These are phyloP conservation scores for Steatocranus sp. DNA, from an alignment of 2,797 vertebrate species.

Conservation along the genomic window DNA sequence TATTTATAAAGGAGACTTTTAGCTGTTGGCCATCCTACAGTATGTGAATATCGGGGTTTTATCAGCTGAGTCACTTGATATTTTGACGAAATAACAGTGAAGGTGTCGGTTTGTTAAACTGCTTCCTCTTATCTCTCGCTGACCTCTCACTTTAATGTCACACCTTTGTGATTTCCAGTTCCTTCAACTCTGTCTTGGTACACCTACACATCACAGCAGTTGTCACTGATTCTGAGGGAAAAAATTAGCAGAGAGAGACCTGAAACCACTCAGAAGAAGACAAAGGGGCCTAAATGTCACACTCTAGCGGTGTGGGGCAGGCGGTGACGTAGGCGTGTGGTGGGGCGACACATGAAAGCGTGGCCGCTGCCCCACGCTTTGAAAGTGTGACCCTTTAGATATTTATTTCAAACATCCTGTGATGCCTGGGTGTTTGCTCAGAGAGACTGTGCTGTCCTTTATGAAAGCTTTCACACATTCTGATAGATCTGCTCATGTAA, in stretches of 20 bases:
- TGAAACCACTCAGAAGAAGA: slow-evolving; percentile 11
- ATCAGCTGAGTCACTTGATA: neutral
- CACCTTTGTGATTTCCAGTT: neutral
- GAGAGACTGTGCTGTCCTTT: neutral
- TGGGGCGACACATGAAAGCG: slow-evolving; percentile 39
- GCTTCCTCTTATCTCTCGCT: neutral
- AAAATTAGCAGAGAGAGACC: neutral
- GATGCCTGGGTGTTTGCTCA: neutral
- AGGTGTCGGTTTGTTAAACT: neutral
- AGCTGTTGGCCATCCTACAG: neutral
- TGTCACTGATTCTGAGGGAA: neutral
- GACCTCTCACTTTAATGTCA: slow-evolving; percentile 18
- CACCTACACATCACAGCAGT: neutral
- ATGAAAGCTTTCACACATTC: neutral
- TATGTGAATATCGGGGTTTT: neutral
- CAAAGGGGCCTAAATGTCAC: slow-evolving; percentile 60
- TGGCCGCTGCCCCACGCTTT: slow-evolving; percentile 21
- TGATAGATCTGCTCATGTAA: neutral
- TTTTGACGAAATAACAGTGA: neutral
- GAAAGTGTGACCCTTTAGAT: slow-evolving; percentile 53
- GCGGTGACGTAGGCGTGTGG: neutral
- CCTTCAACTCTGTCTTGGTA: neutral
- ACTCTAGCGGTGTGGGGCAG: neutral
- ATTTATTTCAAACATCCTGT: slow-evolving; percentile 48
- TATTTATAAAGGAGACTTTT: neutral